phyloP scores from a whole-genome alignment of 2,888 invertebrate species.

The Sinodicranocentrus sp. region DNA sequence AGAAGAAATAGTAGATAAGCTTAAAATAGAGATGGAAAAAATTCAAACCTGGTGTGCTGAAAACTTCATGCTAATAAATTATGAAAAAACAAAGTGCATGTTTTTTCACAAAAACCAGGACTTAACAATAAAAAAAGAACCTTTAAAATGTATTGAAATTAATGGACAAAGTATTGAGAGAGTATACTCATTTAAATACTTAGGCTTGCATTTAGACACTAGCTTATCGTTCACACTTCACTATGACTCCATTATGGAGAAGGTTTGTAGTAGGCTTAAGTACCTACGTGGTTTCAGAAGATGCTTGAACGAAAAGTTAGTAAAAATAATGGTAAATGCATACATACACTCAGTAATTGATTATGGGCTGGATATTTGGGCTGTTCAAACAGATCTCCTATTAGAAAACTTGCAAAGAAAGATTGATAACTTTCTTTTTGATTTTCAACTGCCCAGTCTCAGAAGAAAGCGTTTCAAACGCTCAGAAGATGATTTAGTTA shows the following conservation, averaged over 20 bases:
- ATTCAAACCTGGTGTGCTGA: slow-evolving; percentile 25
- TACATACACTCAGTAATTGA: slow-evolving; percentile 27
- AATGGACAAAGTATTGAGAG: background rate
- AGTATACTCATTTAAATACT: slow-evolving; percentile 37
- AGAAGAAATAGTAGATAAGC: background rate
- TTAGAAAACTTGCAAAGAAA: background rate
- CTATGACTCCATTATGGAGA: slow-evolving; percentile 13
- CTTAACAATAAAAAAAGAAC: background rate
- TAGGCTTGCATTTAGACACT: slow-evolving; percentile 15
- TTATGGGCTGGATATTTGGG: slow-evolving; percentile 45
- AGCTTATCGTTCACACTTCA: slow-evolving; percentile 1
- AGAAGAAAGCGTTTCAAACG: background rate
- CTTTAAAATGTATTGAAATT: background rate
- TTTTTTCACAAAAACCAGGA: slow-evolving; percentile 36
- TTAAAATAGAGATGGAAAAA: too few relatives aligned
- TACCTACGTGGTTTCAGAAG: slow-evolving; percentile 33
- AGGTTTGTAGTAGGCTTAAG: background rate
- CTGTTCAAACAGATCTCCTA: background rate
- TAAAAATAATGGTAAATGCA: background rate
- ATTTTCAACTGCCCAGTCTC: background rate
- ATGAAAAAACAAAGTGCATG: slow-evolving; percentile 46
- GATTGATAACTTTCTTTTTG: background rate
- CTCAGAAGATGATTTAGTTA: background rate
- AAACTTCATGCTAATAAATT: slow-evolving; percentile 23
- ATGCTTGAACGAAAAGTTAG: background rate